phyloP scores from a whole-genome alignment of 2,113 vertebrate species.

The Ia io region DNA sequence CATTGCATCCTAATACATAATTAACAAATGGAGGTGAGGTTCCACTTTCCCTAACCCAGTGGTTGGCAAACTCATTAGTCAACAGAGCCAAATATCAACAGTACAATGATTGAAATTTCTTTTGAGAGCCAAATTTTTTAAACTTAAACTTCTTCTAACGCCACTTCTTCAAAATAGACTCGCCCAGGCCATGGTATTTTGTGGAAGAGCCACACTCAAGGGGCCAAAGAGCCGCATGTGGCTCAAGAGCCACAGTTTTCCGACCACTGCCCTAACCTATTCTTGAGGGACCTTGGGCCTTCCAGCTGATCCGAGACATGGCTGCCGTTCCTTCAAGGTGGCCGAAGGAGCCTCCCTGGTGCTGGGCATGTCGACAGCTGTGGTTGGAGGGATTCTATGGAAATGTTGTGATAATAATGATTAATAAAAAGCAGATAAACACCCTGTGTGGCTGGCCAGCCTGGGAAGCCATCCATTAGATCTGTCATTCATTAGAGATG shows the following conservation, averaged over 20 bases:
- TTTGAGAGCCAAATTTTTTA: too few relatives aligned
- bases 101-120: too few relatives aligned
- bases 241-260: too few relatives aligned
- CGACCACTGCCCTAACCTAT: background rate
- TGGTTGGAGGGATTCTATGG: constrained; percentile 7
- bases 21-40: background rate
- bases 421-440: constrained; percentile 85
- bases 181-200: too few relatives aligned
- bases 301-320: background rate
- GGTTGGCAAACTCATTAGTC: too few relatives aligned
- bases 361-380: background rate
- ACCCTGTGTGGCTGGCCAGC: constrained; percentile 76
- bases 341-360: background rate
- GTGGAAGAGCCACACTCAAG: too few relatives aligned
- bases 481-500: constrained; percentile 80
- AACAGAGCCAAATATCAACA: too few relatives aligned
- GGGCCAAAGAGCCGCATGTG: too few relatives aligned
- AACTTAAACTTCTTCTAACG: too few relatives aligned
- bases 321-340: background rate
- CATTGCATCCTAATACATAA: background rate
- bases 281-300: background rate
- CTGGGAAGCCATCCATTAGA: constrained; percentile 82
- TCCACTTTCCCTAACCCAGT: background rate
- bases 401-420: constrained; percentile 72
- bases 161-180: too few relatives aligned